Conservation (phyloP, 35 echinoderm and acorn worm species). For the Strongylocentrotus purpuratus region DNA sequence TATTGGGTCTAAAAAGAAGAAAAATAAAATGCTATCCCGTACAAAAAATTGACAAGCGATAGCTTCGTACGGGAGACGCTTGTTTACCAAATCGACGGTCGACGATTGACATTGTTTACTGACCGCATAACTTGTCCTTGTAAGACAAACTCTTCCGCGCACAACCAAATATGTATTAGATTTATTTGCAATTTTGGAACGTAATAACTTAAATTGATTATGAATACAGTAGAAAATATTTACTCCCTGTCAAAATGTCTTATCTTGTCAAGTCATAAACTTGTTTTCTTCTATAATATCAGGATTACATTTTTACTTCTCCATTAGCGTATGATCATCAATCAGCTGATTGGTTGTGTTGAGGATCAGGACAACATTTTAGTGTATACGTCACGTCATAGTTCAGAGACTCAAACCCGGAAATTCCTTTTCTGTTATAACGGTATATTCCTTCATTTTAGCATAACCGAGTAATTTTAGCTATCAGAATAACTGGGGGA, state of each 20-base stretch:
- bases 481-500: not conserved
- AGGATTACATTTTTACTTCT: not conserved
- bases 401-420: not conserved
- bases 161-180: not conserved
- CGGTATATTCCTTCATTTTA: not conserved
- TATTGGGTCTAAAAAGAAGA: conserved; percentile 50
- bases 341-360: conserved; percentile 33
- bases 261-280: too few species aligned
- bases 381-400: not conserved
- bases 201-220: not conserved
- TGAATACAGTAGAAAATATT: not conserved
- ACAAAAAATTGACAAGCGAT: not conserved
- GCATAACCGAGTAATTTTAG: not conserved
- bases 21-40: conserved; percentile 26
- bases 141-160: conserved; percentile 38
- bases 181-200: not conserved
- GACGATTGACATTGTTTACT: conserved; percentile 22
- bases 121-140: conserved; percentile 33
- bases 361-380: not conserved
- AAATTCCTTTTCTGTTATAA: not conserved
- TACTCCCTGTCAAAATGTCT: too few species aligned
- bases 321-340: not conserved
- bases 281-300: not conserved
- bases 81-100: conserved; percentile 31
- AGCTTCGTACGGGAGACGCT: conserved; percentile 28